Evolutionary conservation across 2,113 vertebrate genomes (phyloP), one percentile per base, ranked within the genome.

Genomic region (Salvelinus sp.): DNA sequence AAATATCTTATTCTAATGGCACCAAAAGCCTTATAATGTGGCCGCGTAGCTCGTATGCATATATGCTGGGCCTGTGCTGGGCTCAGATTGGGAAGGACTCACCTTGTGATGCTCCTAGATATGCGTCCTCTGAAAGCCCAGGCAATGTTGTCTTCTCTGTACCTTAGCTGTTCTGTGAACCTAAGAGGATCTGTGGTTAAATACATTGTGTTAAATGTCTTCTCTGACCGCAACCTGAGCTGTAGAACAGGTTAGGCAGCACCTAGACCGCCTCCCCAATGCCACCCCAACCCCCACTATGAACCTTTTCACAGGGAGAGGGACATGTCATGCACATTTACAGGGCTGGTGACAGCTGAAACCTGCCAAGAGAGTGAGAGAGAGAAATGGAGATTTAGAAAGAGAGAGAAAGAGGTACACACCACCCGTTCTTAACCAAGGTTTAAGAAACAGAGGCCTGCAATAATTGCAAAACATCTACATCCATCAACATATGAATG

Each of bases 161-260:
- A 70, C 75, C 14, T 75, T 67, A 38, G 68, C 78, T 63, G 76
- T 69, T 82, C 76, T 88, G 85, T 67, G 80, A 75, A 54, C 50
- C 60, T 58, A 50, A 65, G 74, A 74, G 79, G 73, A 75, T 70
- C 76, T 71, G 5, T 73, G 79, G 79, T 89, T 90, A 87, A 90
- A 89, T 81, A 33, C 30, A 33, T 76, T 71, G 6, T 73, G 79
- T 89, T 90, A 87, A 90, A 89, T 81, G 77, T 69, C 74, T 73
- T 27, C 25, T 50, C n/a, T 20, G 13, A 50, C 64, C 76, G 48
- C 23, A 30, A 58, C 25, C 3, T n/a, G 54, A 20, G 38, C 57
- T 76, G 85, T 77, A 78, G 83, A 93, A 94, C 93, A 83, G 92
- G 93, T 94, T 91, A 10, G 81, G 57, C 84, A 6, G 65, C 88